phyloP scores from a whole-genome alignment of 1,140 invertebrate species.

The Ceratosolen solmsi region DNA sequence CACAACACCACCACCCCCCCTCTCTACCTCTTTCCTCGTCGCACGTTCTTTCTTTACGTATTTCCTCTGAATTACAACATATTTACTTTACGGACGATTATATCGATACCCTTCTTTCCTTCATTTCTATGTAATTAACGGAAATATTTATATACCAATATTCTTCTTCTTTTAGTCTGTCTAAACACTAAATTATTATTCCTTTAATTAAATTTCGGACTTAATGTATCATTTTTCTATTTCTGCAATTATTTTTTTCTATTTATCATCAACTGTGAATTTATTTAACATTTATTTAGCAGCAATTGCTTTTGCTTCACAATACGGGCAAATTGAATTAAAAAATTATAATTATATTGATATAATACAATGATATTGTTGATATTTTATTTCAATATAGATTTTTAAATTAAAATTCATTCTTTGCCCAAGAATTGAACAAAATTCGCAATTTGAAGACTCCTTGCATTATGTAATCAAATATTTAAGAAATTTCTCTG shows the following conservation, averaged over 20 bases:
- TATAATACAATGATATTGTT: no score
- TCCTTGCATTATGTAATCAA: not conserved
- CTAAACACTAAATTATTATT: not conserved
- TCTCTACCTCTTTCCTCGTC: not conserved
- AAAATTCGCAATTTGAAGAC: no score
- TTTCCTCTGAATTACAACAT: slow-evolving; percentile 38
- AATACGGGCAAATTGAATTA: no score
- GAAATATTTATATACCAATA: not conserved
- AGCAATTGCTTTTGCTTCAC: no score
- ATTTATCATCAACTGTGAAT: not conserved
- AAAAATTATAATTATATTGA: no score
- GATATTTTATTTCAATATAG: no score
- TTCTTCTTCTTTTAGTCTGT: not conserved
- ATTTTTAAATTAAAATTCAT: no score
- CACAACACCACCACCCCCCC: not conserved
- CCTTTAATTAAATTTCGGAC: not conserved
- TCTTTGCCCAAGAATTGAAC: no score
- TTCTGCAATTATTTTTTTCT: not conserved
- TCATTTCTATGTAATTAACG: slow-evolving; percentile 26
- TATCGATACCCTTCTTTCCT: not conserved
- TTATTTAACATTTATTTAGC: not conserved
- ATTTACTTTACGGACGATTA: slow-evolving; percentile 39
- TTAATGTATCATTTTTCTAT: not conserved
- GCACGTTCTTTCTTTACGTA: not conserved
- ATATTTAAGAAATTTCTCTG: not conserved